Evolutionary conservation across 1,140 invertebrate genomes (phyloP), one percentile per base, ranked within the genome.

Genomic region (Drosophila quadrilineata): DNA sequence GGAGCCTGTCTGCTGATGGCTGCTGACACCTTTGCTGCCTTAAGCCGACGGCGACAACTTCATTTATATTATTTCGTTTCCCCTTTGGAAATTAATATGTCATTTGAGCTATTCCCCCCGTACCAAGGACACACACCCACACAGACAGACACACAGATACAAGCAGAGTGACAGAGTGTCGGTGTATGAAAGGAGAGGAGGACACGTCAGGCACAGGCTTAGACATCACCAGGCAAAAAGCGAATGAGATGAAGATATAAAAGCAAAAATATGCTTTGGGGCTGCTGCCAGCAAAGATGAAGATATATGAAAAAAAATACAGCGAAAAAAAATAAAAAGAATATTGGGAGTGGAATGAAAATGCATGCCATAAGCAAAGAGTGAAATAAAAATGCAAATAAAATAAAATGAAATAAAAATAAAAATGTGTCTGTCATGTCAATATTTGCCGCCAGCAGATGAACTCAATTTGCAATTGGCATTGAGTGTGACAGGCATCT

Each of bases 401-500:
- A 85, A 85, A 85, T 75, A 85, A 85, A 85, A n/a, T n/a, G n/a
- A n/a, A n/a, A n/a, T n/a, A n/a, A n/a, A n/a, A n/a, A 85, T 85
- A 77, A 85, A 84, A 85, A 85, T 85, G 79, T 85, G 79, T 85
- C 79, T 85, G 79, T 79, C 79, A 85, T 85, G 79, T 85, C 79
- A 85, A 85, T 85, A 85, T 85, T 85, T 85, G 79, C 79, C 79
- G 79, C 80, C 74, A 85, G 74, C 79, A 85, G 79, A 85, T 85
- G 79, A 85, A 85, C 79, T 85, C 79, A 85, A 85, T 85, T 85
- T 85, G 79, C 79, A 85, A 85, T 85, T 85, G 79, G 79, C 74
- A 75, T 85, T 77, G 77, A 84, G 74, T 80, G 67, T 54, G 75
- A 69, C 74, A 73, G 69, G 28, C 54, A 50, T 31, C 53, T 46